Percentiles rank a stretch among this genome's conserved stretches.
Conservation (phyloP, 2,888 invertebrate species). For the Drosophila infuscata region DNA sequence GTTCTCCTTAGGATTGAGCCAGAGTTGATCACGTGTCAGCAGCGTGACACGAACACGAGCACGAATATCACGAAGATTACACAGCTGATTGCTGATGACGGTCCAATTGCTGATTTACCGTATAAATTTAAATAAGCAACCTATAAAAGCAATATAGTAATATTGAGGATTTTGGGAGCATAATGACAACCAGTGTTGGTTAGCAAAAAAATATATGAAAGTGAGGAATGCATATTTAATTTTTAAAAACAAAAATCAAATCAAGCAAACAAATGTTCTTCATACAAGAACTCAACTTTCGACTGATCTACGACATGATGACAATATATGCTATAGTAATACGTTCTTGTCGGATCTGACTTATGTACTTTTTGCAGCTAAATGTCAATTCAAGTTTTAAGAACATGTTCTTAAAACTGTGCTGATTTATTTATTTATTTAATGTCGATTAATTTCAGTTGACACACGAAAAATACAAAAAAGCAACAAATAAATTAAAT, state of each 20-base stretch:
- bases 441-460: not conserved
- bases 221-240: not conserved
- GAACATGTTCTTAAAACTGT: not conserved
- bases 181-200: too few species aligned
- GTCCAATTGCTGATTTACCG: not conserved
- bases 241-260: not conserved
- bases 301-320: not conserved
- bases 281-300: not conserved
- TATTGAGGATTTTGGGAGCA: too few species aligned
- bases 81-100: not conserved
- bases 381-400: not conserved
- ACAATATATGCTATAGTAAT: not conserved
- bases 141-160: not conserved
- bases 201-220: too few species aligned
- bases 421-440: not conserved
- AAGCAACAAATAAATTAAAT: too few species aligned
- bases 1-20: not conserved
- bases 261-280: not conserved
- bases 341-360: not conserved
- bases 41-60: slow-evolving; percentile 1
- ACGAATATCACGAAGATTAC: not conserved
- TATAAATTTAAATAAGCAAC: not conserved
- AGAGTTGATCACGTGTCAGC: slow-evolving; percentile 17
- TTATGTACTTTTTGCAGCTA: not conserved
- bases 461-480: not conserved